Evolutionary conservation across 2,888 invertebrate species (phyloP).

Genomic region (Lochmaea crataegi): DNA sequence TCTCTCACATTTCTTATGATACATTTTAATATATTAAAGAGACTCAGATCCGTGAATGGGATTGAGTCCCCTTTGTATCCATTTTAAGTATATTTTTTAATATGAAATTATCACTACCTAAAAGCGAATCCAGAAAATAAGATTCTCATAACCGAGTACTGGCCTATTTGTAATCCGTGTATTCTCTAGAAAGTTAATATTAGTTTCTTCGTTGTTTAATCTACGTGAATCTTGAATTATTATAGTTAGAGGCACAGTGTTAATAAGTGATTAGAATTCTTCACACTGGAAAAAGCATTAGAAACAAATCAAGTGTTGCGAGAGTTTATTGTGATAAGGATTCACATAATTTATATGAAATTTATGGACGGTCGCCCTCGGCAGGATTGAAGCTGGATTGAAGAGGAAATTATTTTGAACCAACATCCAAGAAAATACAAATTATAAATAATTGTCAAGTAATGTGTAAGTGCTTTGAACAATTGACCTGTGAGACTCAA

Average conservation of each 20-base stretch:
- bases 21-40: no score
- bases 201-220: conserved; percentile 27
- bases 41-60: no score
- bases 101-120: not conserved
- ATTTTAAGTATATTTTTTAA: no score
- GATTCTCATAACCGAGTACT: not conserved
- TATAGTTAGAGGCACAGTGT: conserved; percentile 29
- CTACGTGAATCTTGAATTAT: conserved; percentile 29
- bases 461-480: not conserved
- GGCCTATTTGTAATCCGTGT: conserved; percentile 15
- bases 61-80: no score
- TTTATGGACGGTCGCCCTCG: conserved; percentile 21
- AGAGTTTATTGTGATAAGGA: conserved; percentile 33
- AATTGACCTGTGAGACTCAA: no score
- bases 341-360: conserved; percentile 31
- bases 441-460: not conserved
- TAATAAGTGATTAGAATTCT: conserved; percentile 34
- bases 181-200: conserved; percentile 28
- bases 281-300: conserved; percentile 32
- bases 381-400: conserved; percentile 13
- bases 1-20: no score
- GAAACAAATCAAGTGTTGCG: conserved; percentile 33
- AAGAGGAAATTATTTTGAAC: conserved; percentile 15
- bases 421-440: not conserved
- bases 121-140: not conserved